These are phyloP conservation scores for Oreochromis tanganicae DNA, from an alignment of 2,113 vertebrate genomes.

Conservation along the genomic window DNA sequence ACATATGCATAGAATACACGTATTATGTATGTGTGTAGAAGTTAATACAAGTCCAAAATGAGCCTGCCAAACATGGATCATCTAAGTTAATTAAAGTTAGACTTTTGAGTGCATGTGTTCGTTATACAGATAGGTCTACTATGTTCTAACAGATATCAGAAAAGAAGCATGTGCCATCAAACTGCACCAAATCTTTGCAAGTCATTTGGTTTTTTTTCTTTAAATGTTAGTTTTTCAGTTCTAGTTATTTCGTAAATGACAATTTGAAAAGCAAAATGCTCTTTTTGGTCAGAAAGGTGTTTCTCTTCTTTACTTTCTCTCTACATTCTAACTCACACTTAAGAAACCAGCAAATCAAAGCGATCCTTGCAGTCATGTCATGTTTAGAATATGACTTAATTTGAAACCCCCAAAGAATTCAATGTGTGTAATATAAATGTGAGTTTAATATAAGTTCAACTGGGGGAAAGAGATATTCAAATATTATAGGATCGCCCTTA, in stretches of 20 bases:
- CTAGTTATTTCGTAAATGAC: not conserved
- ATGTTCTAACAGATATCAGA: not conserved
- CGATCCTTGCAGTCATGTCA: conserved; percentile 23
- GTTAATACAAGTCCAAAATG: not conserved
- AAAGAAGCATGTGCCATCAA: not conserved
- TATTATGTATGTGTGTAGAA: not conserved
- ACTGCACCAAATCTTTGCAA: not conserved
- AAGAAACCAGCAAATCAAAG: not conserved
- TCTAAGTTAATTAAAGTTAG: not conserved
- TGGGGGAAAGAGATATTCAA: not conserved
- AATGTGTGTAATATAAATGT: conserved; percentile 21
- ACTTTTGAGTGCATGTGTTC: not conserved
- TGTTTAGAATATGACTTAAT: not conserved
- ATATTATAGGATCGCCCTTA: conserved; percentile 19
- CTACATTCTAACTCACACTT: not conserved
- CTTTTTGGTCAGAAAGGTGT: not conserved
- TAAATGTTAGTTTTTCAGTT: not conserved
- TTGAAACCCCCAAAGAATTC: not conserved
- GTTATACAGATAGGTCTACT: not conserved
- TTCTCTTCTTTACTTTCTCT: not conserved
- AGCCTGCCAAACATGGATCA: not conserved
- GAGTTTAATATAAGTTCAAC: conserved; percentile 14
- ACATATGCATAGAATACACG: not conserved
- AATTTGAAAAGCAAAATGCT: not conserved
- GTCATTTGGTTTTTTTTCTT: not conserved